Percentiles rank a stretch among this genome's conserved stretches.
phyloP scores from a whole-genome alignment of 2,888 invertebrate genomes.

The Drosophila neoperkinsi region DNA sequence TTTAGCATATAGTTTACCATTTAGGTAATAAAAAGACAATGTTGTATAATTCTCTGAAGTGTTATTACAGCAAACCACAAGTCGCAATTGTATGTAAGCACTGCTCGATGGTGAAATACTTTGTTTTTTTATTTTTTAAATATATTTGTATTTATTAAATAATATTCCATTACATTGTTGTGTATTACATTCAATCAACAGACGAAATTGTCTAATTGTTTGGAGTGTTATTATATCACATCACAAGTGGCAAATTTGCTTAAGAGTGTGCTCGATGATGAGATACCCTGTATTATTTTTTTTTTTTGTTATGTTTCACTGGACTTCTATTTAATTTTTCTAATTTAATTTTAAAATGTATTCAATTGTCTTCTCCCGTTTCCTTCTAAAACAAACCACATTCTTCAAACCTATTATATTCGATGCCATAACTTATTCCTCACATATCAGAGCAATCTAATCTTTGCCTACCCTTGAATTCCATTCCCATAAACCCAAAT shows the following conservation, averaged over 20 bases:
- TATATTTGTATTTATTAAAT: not conserved
- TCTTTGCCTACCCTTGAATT: not conserved
- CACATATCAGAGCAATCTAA: not conserved
- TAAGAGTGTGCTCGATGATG: not conserved
- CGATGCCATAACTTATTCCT: not conserved
- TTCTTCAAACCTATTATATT: not conserved
- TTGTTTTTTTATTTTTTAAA: not conserved
- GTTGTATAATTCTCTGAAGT: not conserved
- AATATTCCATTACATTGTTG: too few species aligned
- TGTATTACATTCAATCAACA: too few species aligned
- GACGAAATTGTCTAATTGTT: not conserved
- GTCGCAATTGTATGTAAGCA: not conserved
- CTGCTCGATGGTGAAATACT: not conserved
- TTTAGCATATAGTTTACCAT: not conserved
- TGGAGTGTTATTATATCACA: not conserved
- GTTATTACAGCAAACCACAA: slow-evolving; percentile 2
- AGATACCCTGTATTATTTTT: not conserved
- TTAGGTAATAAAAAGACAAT: not conserved
- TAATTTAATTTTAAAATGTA: not conserved
- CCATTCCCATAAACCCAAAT: not conserved
- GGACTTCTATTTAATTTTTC: not conserved
- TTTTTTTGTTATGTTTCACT: not conserved
- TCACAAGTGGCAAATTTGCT: not conserved
- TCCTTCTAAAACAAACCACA: not conserved
- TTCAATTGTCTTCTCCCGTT: not conserved